A percentile compares a stretch with the other conserved stretches of the same genome.
Evolutionary conservation across 2,113 vertebrate genomes (phyloP).

Genomic region (Physeter macrocephalus): DNA sequence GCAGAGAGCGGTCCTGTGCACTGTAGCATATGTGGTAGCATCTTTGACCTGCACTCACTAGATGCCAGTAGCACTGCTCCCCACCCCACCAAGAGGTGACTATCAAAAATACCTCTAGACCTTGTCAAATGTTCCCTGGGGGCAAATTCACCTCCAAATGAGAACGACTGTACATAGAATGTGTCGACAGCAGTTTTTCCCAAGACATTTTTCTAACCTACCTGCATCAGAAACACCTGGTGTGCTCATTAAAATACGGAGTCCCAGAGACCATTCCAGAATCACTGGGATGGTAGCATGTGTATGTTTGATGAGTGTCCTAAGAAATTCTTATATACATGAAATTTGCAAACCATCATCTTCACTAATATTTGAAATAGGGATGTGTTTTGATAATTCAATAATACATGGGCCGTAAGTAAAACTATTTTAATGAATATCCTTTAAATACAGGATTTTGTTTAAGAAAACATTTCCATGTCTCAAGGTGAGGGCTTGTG

Average conservation of each 20-base stretch:
- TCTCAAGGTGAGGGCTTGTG: not conserved
- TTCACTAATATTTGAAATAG: not conserved
- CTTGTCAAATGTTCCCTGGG: not conserved
- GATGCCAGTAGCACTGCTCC: not conserved
- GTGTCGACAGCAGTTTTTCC: not conserved
- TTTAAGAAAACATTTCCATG: not conserved
- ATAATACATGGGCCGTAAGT: not conserved
- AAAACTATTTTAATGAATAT: not conserved
- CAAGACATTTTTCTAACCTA: not conserved
- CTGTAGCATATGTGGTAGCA: not conserved
- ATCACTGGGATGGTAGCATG: not conserved
- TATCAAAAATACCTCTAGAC: not conserved
- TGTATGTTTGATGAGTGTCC: not conserved
- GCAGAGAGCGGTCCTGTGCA: rapidly evolving
- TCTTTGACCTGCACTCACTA: not conserved
- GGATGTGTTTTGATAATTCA: not conserved
- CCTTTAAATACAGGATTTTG: not conserved
- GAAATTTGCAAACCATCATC: not conserved
- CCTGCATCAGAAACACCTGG: not conserved
- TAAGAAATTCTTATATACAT: not conserved
- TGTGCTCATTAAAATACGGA: not conserved
- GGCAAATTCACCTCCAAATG: not conserved
- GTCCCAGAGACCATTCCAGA: not conserved
- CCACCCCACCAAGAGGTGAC: not conserved
- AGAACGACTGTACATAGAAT: not conserved